Base-by-base conservation (phyloP, 2,888 invertebrate genomes). In the Thumatha senex region DNA sequence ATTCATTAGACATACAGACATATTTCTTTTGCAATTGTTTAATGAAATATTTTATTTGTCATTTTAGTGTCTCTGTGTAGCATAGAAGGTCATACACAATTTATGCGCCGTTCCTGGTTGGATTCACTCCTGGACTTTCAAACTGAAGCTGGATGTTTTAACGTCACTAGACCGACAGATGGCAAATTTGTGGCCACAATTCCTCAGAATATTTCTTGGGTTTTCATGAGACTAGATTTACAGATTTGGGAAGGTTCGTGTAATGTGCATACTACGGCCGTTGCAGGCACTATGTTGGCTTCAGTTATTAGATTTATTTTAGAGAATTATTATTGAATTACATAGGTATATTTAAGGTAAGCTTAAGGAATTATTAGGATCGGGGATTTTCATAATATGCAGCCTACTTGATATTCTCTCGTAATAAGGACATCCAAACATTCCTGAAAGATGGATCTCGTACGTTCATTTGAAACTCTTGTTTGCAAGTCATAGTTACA, bases 41-140 rank as follows among this genome's bases (percentile, higher is more conserved):
- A 24, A 4, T 24, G 5, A 4, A 24, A 24, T 24, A 5, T 2
- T 4, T 24, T 34, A 11, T 9, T 40, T 34, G 11, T 15, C 46
- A 30, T 73, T 72, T 12, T 72, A 83, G 83, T 81, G 9, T 36
- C 63, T 5, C 50, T 81, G 0, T 85, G 84, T 14, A 36, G 67
- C 7, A 15, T 82, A 10, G 63, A 68, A 1, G 83, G 83, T 0
- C 70, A 82, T 48, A 58, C 61, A 0, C 62, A 79, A 11, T 81
- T 84, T 48, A 43, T 82, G 0, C 70, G 63, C 3, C 62, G 65
- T 0, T 31, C 58, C 0, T 84, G 84, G 84, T 29, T 86, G 7
- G 35, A 40, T 8, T 49, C 54, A 7, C 45, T 77, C 0, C 47
- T 76, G 0, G 45, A 31, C 0, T 72, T 53, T 34, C 82, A 84